Evolutionary conservation across 2,888 invertebrate genomes (phyloP).

Genomic region (Stegophylla sp.): DNA sequence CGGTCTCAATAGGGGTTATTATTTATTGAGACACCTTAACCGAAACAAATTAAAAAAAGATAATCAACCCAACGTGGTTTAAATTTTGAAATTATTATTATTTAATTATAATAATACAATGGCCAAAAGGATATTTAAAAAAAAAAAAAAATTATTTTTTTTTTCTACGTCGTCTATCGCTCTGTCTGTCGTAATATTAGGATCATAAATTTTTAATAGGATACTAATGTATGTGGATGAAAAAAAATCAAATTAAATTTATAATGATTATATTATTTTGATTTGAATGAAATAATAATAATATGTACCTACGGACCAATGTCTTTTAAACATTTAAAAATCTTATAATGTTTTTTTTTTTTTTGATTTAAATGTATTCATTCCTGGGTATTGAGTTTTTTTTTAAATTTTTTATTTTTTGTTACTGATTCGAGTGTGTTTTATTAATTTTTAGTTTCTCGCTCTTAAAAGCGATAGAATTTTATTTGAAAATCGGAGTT

Average conservation of each 20-base stretch:
- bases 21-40: neutral
- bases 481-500: neutral
- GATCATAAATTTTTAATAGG: slow-evolving; percentile 1
- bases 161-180: neutral
- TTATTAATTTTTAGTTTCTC: neutral
- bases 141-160: slow-evolving; percentile 39
- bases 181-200: neutral
- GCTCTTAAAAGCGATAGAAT: too few species aligned
- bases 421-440: neutral
- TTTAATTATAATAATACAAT: slow-evolving; percentile 33
- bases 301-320: neutral
- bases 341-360: too few species aligned
- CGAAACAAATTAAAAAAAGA: slow-evolving; percentile 4
- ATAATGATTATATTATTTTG: neutral
- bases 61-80: slow-evolving; percentile 16
- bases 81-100: neutral
- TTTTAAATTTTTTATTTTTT: neutral
- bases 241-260: slow-evolving; percentile 6
- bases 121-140: neutral
- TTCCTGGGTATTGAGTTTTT: too few species aligned
- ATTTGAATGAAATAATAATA: neutral
- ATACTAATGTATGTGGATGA: neutral
- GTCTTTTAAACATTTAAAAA: too few species aligned
- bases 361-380: too few species aligned
- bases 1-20: neutral